A percentile compares a stretch with the other conserved stretches of the same genome.
Evolutionary conservation across 2,113 vertebrate genomes (phyloP).

Genomic region (Mugil cephalus): DNA sequence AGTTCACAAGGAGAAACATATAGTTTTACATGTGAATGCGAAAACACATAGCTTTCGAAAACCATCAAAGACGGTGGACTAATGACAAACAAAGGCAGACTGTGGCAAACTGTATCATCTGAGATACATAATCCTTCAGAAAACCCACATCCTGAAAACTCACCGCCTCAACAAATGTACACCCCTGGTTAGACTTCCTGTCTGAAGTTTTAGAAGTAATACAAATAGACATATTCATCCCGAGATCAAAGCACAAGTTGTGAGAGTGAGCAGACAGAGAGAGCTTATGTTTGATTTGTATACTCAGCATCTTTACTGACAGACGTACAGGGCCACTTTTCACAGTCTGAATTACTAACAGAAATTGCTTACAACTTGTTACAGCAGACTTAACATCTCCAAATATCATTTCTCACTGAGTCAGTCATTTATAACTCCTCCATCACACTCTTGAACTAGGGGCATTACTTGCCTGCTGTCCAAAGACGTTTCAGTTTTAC

Average conservation of each 20-base stretch:
- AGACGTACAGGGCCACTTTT: neutral
- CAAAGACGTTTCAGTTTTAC: no score
- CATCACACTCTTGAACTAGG: no score
- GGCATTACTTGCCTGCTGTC: no score
- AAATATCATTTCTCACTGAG: neutral
- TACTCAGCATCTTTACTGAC: slow-evolving; percentile 39
- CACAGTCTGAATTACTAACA: neutral
- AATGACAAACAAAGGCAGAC: slow-evolving; percentile 72
- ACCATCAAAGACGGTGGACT: slow-evolving; percentile 59
- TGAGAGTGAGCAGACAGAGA: slow-evolving; percentile 48
- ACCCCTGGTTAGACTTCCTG: slow-evolving; percentile 62
- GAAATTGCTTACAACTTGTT: neutral
- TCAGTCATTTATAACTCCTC: no score
- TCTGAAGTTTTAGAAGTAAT: slow-evolving; percentile 64
- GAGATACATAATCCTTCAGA: slow-evolving; percentile 59
- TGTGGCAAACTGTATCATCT: slow-evolving; percentile 66
- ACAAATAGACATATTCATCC: slow-evolving; percentile 71
- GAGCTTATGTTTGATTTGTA: slow-evolving; percentile 42
- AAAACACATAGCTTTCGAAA: slow-evolving; percentile 40
- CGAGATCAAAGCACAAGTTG: slow-evolving; percentile 65
- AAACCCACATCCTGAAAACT: slow-evolving; percentile 78
- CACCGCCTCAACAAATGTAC: slow-evolving; percentile 60
- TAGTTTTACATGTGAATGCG: slow-evolving; percentile 49
- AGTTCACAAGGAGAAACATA: slow-evolving; percentile 31
- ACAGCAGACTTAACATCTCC: neutral